Evolutionary conservation across 1,140 invertebrate genomes (phyloP).

Genomic region (Monomorium pharaonis): DNA sequence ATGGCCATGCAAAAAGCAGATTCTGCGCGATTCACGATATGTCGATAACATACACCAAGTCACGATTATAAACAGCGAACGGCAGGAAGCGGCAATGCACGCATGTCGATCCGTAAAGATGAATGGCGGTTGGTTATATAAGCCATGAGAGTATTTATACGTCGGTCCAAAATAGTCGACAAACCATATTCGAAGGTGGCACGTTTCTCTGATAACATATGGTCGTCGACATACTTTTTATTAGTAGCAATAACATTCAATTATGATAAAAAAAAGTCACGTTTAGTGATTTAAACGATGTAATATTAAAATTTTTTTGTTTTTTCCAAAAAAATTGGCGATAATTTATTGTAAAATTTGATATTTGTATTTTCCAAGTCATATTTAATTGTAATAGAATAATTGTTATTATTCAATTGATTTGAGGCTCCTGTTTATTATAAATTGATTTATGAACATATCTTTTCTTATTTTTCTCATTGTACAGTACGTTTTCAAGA

Average conservation of each 20-base stretch:
- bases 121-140: slow-evolving; percentile 68
- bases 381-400: background rate
- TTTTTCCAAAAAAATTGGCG: background rate
- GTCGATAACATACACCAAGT: background rate
- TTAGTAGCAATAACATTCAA: background rate
- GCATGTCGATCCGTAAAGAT: slow-evolving; percentile 53
- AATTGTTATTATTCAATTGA: background rate
- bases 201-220: slow-evolving; percentile 10
- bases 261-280: background rate
- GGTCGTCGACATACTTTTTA: slow-evolving; percentile 28
- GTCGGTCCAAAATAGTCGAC: slow-evolving; percentile 63
- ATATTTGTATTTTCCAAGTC: background rate
- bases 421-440: background rate
- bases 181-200: slow-evolving; percentile 33
- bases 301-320: background rate
- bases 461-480: background rate
- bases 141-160: slow-evolving; percentile 68
- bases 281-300: background rate
- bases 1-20: background rate
- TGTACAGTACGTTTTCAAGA: background rate
- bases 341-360: background rate
- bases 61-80: slow-evolving; percentile 6
- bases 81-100: slow-evolving; percentile 11
- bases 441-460: background rate
- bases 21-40: background rate